A percentile compares a stretch with the other conserved stretches of the same genome.
Evolutionary conservation across 2,888 invertebrate species (phyloP).

Genomic region (Orthosia cruda): DNA sequence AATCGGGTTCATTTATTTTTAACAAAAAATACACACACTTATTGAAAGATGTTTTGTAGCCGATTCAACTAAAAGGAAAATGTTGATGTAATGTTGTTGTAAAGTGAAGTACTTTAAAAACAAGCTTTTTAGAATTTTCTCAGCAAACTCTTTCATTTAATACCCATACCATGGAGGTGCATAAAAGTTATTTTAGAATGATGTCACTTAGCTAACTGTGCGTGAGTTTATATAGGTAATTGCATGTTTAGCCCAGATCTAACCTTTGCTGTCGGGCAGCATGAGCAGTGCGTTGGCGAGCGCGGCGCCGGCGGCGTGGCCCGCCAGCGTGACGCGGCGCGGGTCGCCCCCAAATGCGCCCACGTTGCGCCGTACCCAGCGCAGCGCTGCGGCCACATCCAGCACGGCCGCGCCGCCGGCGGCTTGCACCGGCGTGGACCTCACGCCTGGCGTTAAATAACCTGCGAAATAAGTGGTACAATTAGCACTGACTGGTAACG

Average conservation of each 20-base stretch:
- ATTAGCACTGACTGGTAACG: too few relatives aligned
- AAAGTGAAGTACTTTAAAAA: neutral
- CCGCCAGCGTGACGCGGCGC: constrained; percentile 95
- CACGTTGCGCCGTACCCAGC: constrained; percentile 96
- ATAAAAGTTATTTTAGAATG: too few relatives aligned
- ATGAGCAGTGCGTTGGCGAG: constrained; percentile 96
- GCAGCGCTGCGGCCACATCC: constrained; percentile 96
- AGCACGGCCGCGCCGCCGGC: constrained; percentile 91
- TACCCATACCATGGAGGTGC: too few relatives aligned
- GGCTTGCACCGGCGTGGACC: constrained; percentile 75
- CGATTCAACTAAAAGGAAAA: neutral
- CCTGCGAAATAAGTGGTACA: constrained; percentile 70
- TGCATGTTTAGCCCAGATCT: neutral
- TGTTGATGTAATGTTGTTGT: neutral
- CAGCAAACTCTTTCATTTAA: too few relatives aligned
- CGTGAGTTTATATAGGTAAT: too few relatives aligned
- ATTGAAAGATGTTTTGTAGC: neutral
- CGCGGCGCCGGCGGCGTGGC: constrained; percentile 97
- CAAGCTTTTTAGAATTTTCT: too few relatives aligned
- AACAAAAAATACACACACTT: neutral
- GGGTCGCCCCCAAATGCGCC: constrained; percentile 98
- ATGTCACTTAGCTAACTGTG: too few relatives aligned
- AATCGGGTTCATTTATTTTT: constrained; percentile 14
- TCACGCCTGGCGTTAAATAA: constrained; percentile 83
- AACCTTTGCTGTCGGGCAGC: constrained; percentile 95